Conservation (phyloP, 1,140 invertebrate genomes). For the Venturia canescens region DNA sequence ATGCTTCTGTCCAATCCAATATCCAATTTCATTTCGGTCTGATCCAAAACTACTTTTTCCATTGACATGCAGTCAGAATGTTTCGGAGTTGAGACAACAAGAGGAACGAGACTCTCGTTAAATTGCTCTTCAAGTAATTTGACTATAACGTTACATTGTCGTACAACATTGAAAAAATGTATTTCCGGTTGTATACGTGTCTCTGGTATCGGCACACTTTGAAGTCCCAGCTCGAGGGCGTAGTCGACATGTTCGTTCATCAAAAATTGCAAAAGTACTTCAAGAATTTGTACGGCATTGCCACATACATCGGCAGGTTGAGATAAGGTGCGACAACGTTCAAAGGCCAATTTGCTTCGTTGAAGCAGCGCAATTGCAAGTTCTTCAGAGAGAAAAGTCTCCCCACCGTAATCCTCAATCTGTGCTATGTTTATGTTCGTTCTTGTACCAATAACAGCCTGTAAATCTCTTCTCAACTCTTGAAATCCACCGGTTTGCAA, state of each 20-base stretch:
- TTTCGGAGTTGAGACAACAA: constrained; percentile 92
- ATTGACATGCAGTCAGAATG: constrained; percentile 92
- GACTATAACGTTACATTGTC: constrained; percentile 97
- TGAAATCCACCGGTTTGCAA: constrained; percentile 89
- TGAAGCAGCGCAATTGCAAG: constrained; percentile 95
- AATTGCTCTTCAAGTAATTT: constrained; percentile 97
- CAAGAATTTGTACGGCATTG: constrained; percentile 91
- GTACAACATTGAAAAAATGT: constrained; percentile 96
- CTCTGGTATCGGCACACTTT: constrained; percentile 94
- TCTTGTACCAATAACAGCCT: constrained; percentile 93
- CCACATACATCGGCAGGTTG: constrained; percentile 85
- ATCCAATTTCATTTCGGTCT: constrained; percentile 95
- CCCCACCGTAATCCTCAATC: constrained; percentile 96
- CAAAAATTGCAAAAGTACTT: constrained; percentile 91
- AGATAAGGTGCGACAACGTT: constrained; percentile 91
- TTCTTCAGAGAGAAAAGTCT: constrained; percentile 98
- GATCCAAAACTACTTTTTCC: constrained; percentile 91
- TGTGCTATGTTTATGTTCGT: constrained; percentile 96
- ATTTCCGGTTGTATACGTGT: constrained; percentile 88
- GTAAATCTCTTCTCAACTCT: constrained; percentile 93
- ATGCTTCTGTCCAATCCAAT: constrained; percentile 92
- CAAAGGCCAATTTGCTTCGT: constrained; percentile 93
- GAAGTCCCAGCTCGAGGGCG: constrained; percentile 94
- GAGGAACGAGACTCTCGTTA: constrained; percentile 91
- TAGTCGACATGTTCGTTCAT: constrained; percentile 97